Evolutionary conservation across 2,797 vertebrate genomes (phyloP).

Genomic region (Onychomys leucogaster): DNA sequence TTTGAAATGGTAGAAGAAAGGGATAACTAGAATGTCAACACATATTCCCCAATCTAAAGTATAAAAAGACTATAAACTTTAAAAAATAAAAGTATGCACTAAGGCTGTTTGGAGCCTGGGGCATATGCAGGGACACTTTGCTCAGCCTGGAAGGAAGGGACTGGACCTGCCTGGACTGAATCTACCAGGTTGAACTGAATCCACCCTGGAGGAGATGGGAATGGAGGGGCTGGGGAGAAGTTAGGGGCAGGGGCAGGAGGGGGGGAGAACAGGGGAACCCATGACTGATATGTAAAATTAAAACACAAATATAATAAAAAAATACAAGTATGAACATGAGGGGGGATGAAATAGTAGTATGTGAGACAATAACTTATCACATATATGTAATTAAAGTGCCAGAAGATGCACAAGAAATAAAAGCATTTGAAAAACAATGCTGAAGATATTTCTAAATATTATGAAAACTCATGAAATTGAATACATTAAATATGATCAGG

Average conservation of each 20-base stretch:
- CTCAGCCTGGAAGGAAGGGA: too few species aligned
- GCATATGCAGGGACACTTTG: too few species aligned
- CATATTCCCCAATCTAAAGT: neutral
- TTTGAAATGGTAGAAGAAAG: slow-evolving; percentile 51
- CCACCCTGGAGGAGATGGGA: too few species aligned
- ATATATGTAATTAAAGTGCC: neutral
- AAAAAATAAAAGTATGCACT: too few species aligned
- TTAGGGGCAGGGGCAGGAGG: too few species aligned
- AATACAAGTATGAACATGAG: neutral
- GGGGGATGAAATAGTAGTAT: slow-evolving; percentile 18
- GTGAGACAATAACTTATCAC: slow-evolving; percentile 32
- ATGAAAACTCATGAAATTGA: slow-evolving; percentile 12
- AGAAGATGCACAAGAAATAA: slow-evolving; percentile 40
- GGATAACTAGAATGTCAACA: neutral
- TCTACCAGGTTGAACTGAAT: too few species aligned
- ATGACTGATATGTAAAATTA: too few species aligned
- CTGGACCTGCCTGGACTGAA: too few species aligned
- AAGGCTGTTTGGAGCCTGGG: too few species aligned
- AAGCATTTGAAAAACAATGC: slow-evolving; percentile 29
- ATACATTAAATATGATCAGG: neutral
- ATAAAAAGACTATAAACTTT: neutral
- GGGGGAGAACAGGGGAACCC: too few species aligned
- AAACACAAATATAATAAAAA: too few species aligned
- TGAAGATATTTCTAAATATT: slow-evolving; percentile 16
- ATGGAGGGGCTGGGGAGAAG: too few species aligned